Evolutionary conservation across 2,113 vertebrate genomes (phyloP).

Genomic region (Myrmophylax atrothorax): DNA sequence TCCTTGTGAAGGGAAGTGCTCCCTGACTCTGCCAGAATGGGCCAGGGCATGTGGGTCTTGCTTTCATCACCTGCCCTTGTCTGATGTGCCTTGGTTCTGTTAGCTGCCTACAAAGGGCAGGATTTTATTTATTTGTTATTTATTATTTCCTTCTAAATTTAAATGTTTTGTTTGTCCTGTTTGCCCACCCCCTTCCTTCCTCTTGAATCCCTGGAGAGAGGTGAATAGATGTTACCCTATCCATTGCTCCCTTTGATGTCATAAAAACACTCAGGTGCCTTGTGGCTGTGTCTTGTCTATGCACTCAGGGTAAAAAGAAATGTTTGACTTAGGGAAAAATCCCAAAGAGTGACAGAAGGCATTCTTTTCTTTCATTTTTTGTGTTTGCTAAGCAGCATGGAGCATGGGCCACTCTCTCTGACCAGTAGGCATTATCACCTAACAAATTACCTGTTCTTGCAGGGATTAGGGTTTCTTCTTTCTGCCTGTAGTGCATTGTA

Average conservation of each 20-base stretch:
- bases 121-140: neutral
- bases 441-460: slow-evolving; percentile 47
- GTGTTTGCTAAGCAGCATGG: neutral
- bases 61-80: neutral
- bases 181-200: neutral
- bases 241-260: neutral
- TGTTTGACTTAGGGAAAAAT: neutral
- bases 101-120: neutral
- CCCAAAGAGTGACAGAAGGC: neutral
- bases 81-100: neutral
- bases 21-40: neutral
- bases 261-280: neutral
- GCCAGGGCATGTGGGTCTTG: neutral
- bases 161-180: neutral
- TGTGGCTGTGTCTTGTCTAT: neutral
- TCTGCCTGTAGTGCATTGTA: slow-evolving; percentile 26
- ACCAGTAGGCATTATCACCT: neutral
- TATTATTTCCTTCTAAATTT: neutral
- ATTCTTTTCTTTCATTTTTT: neutral
- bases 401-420: neutral
- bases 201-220: neutral
- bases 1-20: neutral
- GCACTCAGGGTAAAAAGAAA: neutral
- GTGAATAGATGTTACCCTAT: neutral
- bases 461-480: neutral